Conservation (phyloP, 35 echinoderm and acorn worm species). For the Amphiura filiformis region DNA sequence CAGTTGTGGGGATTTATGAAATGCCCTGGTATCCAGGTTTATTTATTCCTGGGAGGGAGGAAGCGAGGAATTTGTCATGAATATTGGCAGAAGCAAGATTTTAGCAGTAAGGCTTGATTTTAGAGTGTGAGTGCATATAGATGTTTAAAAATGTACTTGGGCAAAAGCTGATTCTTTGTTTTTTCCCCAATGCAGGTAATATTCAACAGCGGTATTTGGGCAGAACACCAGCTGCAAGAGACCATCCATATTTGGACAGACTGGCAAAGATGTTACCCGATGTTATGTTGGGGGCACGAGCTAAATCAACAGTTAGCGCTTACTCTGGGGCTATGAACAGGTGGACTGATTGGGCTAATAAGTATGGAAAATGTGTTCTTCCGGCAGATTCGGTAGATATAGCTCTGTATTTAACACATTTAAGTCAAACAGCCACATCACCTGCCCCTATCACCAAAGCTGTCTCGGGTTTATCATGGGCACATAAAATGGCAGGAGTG, state of each 20-base stretch:
- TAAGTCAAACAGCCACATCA: background rate
- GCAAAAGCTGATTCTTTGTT: no score
- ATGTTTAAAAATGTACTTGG: background rate
- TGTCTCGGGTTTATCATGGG: slow-evolving; percentile 1
- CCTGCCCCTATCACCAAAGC: background rate
- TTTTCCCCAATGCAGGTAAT: background rate
- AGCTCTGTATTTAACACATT: background rate
- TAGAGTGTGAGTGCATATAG: no score
- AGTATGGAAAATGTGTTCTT: background rate
- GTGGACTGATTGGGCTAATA: slow-evolving; percentile 4
- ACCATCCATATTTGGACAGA: background rate
- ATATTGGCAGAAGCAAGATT: slow-evolving; percentile 17
- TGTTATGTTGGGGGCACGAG: background rate
- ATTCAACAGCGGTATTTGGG: slow-evolving; percentile 17
- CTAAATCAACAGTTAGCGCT: slow-evolving; percentile 17
- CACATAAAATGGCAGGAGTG: background rate
- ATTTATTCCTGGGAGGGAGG: slow-evolving; percentile 7
- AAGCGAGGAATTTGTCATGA: background rate
- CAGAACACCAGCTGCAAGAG: background rate
- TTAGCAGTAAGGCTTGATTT: slow-evolving; percentile 18
- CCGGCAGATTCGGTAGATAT: background rate
- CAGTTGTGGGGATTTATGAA: slow-evolving; percentile 4
- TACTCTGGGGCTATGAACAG: slow-evolving; percentile 7
- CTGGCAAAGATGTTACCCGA: background rate
- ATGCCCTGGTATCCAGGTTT: background rate